Conservation (phyloP, 2,888 invertebrate species). For the Vesta saturnalis region DNA sequence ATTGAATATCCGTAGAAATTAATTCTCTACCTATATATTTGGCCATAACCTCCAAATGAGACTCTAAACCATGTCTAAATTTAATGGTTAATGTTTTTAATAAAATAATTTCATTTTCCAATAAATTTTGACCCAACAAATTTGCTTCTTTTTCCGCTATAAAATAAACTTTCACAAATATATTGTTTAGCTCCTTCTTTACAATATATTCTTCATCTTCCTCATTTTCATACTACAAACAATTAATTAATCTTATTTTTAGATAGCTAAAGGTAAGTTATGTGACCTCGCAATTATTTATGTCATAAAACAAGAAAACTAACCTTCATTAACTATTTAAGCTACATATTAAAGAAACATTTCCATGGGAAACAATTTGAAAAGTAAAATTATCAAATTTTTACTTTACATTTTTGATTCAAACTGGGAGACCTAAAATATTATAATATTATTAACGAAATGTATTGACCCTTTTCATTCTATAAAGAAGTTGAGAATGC, state of each 20-base stretch:
- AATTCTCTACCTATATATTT: conserved; percentile 52
- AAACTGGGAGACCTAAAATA: too few relatives aligned
- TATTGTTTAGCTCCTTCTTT: conserved; percentile 48
- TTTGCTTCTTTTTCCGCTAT: conserved; percentile 49
- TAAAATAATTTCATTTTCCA: conserved; percentile 42
- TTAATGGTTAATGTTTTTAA: conserved; percentile 49
- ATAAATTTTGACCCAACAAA: conserved; percentile 35
- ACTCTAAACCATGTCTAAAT: conserved; percentile 50
- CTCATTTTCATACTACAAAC: conserved; percentile 51
- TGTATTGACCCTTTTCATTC: too few relatives aligned
- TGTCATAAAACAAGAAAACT: too few relatives aligned
- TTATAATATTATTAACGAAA: too few relatives aligned
- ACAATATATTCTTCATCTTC: conserved; percentile 50
- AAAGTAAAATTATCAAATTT: too few relatives aligned
- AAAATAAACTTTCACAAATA: conserved; percentile 49
- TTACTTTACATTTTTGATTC: too few relatives aligned
- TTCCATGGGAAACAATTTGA: too few relatives aligned
- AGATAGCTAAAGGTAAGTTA: too few relatives aligned
- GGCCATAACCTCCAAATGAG: conserved; percentile 52
- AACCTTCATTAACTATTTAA: too few relatives aligned
- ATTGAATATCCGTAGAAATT: conserved; percentile 46
- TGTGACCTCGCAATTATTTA: too few relatives aligned
- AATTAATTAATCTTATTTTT: conserved; percentile 28
- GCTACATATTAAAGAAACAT: too few relatives aligned
- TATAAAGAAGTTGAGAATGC: too few relatives aligned